Conservation (phyloP, 37 sponge, comb jelly and placozoan genomes). For the Agelas oroides region DNA sequence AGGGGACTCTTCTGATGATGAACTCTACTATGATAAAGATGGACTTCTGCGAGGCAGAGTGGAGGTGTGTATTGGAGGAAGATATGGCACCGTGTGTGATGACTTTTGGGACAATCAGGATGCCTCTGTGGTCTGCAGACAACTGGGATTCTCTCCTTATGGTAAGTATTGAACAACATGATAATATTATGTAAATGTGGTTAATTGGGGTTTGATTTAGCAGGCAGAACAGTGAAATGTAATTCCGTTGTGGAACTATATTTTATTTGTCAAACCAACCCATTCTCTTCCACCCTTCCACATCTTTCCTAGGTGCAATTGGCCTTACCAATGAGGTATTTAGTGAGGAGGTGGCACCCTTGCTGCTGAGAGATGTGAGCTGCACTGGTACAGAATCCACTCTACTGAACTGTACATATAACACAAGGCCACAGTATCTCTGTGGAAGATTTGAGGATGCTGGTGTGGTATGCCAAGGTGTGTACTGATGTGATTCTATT, state of each 20-base stretch:
- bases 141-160: constrained; percentile 8
- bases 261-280: no score
- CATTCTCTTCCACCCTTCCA: no score
- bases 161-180: background rate
- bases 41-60: constrained; percentile 16
- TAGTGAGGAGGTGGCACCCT: no score
- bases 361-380: background rate
- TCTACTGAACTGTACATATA: background rate
- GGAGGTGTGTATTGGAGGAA: constrained; percentile 23
- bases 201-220: no score
- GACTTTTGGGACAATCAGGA: constrained; percentile 30
- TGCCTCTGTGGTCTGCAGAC: constrained; percentile 38
- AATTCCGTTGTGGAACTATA: no score
- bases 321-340: no score
- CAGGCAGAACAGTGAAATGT: no score
- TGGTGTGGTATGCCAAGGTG: constrained; percentile 43
- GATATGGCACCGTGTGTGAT: constrained; percentile 36
- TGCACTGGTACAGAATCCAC: constrained; percentile 10
- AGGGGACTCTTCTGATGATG: background rate
- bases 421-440: background rate
- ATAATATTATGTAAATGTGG: no score
- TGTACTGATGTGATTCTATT: no score
- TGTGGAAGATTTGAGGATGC: constrained; percentile 31
- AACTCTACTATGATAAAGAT: background rate
- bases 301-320: no score